Base-by-base conservation (phyloP, 2,797 vertebrate genomes). In the Alectoris magna region DNA sequence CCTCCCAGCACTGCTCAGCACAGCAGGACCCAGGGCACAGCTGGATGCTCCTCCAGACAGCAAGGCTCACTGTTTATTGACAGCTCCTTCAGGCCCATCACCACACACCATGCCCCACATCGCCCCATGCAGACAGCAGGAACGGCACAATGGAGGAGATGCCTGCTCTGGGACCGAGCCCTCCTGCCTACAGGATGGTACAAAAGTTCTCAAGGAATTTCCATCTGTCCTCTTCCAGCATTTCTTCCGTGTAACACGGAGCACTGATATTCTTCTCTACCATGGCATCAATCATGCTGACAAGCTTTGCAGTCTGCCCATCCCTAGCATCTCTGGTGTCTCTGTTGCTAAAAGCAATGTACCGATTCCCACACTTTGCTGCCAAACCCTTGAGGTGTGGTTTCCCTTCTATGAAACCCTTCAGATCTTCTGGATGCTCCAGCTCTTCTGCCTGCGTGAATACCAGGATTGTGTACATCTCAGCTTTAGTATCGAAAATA, bases 401-500 rank as follows among this genome's bases (percentile, higher is more conserved):
- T 59, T 79, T 93, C 0, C 22, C 46, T 22, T 38, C 36, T 4
- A n/a, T 11, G 10, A 94, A 22, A 1, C 66, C 73, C 0, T 79
- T 60, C 8, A 66, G 13, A 36, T 92, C 15, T 27, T 79, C 87
- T 27, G 5, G 58, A 2, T 95, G 91, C 60, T 79, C 82, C 69
- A 98, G 86, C 75, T 98, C 98, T 85, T 98, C 98, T 34, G 97
- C 98, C 83, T 97, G 98, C 72, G 98, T 98, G 84, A 98, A 97
- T 49, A 98, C 84, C 46, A 98, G 88, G 78, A 98, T 23, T 14
- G 95, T 91, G 93, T 98, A 97, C 39, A 91, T 91, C 94, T 98
- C 66, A 21, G 84, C 97, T 11, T 93, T 94, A 6, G 24, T 21
- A n/a, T 98, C 98, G 64, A 98, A 98, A 43, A 97, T 8, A 56